phyloP scores from a whole-genome alignment of 2,888 invertebrate species.

The Pollenia labialis region DNA sequence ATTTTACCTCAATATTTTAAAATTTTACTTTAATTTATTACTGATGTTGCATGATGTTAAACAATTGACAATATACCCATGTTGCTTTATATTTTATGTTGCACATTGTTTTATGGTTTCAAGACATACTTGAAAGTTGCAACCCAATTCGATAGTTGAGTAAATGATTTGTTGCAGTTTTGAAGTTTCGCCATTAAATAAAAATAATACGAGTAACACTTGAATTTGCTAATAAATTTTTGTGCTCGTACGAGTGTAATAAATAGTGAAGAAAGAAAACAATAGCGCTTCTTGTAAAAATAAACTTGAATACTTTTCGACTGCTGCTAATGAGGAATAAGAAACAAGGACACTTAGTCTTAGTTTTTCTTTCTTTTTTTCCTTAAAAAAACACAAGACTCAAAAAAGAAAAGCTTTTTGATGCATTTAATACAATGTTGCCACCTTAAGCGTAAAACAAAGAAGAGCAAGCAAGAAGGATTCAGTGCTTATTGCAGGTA shows the following conservation, averaged over 20 bases:
- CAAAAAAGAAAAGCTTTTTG: neutral
- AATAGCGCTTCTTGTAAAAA: neutral
- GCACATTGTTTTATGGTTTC: slow-evolving; percentile 8
- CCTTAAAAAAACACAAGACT: neutral
- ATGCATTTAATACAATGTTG: slow-evolving; percentile 2
- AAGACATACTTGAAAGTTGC: neutral
- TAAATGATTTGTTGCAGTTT: slow-evolving; percentile 58
- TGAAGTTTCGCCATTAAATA: slow-evolving; percentile 55
- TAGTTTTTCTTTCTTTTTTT: neutral
- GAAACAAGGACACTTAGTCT: slow-evolving; percentile 38
- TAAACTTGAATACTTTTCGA: neutral
- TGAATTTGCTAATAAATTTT: slow-evolving; percentile 48
- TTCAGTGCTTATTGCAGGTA: neutral
- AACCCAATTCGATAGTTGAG: slow-evolving; percentile 37
- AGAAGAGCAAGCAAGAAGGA: neutral
- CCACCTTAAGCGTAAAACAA: neutral
- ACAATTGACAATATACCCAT: neutral
- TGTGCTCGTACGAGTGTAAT: slow-evolving; percentile 3
- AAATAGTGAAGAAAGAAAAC: slow-evolving; percentile 7
- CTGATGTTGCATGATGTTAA: neutral
- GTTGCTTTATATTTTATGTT: neutral
- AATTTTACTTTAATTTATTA: neutral
- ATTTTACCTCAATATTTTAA: no score
- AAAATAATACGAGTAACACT: slow-evolving; percentile 2
- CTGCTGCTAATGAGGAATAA: slow-evolving; percentile 12